Evolutionary conservation across 2,888 invertebrate species (phyloP).

Genomic region (Craniophora ligustri): DNA sequence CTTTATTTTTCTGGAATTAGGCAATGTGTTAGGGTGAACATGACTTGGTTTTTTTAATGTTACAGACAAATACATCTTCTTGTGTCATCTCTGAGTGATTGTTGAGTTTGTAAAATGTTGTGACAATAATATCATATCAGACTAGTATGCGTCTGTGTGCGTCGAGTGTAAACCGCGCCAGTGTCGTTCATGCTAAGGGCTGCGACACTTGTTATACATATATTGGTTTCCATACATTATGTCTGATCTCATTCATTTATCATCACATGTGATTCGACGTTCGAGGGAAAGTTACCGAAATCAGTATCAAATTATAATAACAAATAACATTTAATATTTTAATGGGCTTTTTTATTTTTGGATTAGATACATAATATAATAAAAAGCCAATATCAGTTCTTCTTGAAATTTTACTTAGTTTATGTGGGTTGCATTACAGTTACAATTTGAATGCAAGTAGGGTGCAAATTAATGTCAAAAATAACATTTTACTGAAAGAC

Average conservation of each 20-base stretch:
- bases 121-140: constrained; percentile 72
- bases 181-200: constrained; percentile 13
- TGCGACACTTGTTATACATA: constrained; percentile 29
- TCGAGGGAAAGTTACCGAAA: constrained; percentile 36
- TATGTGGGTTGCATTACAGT: background rate
- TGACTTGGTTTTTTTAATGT: constrained; percentile 20
- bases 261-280: constrained; percentile 43
- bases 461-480: too few relatives aligned
- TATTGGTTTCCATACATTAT: constrained; percentile 40
- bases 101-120: constrained; percentile 54
- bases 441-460: background rate
- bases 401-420: constrained; percentile 7
- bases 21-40: constrained; percentile 6
- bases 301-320: constrained; percentile 44
- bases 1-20: constrained; percentile 9
- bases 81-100: constrained; percentile 35
- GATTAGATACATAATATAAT: constrained; percentile 10
- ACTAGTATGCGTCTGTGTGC: constrained; percentile 46
- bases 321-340: constrained; percentile 34
- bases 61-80: constrained; percentile 2
- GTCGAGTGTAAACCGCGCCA: constrained; percentile 4
- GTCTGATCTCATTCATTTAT: constrained; percentile 63
- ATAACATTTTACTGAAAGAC: too few relatives aligned
- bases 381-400: constrained; percentile 12
- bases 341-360: constrained; percentile 23